A percentile compares a stretch with the other conserved stretches of the same genome.
Evolutionary conservation across 2,888 invertebrate genomes (phyloP).

Genomic region (Rhopalosiphum nymphaeae): DNA sequence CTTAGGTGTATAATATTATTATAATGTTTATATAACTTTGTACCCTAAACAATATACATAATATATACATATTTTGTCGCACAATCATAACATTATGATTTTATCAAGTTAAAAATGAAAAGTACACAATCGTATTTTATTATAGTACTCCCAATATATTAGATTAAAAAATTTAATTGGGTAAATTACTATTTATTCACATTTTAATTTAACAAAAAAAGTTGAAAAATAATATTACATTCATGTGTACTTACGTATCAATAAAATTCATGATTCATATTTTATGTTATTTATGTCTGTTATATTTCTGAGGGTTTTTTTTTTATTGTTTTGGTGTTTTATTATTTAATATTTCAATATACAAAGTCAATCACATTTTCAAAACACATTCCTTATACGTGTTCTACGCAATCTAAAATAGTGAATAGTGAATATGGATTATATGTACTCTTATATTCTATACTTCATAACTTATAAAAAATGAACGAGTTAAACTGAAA

Average conservation of each 20-base stretch:
- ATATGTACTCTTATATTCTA: neutral
- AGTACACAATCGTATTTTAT: neutral
- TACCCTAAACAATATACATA: no score
- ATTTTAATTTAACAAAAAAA: neutral
- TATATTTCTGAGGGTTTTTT: neutral
- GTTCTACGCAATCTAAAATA: neutral
- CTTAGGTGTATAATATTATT: neutral
- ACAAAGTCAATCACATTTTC: neutral
- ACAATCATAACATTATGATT: neutral
- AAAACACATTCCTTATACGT: no score
- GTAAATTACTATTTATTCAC: neutral
- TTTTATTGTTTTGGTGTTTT: neutral
- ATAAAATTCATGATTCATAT: neutral
- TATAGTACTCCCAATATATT: neutral
- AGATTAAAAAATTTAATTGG: neutral
- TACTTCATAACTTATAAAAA: neutral
- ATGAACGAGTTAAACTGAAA: conserved; percentile 2
- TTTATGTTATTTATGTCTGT: neutral
- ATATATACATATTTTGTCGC: no score
- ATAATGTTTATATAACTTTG: no score
- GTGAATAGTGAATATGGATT: neutral
- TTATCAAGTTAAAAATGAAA: neutral
- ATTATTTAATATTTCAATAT: neutral
- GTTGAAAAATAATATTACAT: neutral
- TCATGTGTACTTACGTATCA: neutral